Percentiles rank a stretch among this genome's conserved stretches.
phyloP scores from a whole-genome alignment of 2,113 vertebrate genomes.

The Gopherus flavomarginatus region DNA sequence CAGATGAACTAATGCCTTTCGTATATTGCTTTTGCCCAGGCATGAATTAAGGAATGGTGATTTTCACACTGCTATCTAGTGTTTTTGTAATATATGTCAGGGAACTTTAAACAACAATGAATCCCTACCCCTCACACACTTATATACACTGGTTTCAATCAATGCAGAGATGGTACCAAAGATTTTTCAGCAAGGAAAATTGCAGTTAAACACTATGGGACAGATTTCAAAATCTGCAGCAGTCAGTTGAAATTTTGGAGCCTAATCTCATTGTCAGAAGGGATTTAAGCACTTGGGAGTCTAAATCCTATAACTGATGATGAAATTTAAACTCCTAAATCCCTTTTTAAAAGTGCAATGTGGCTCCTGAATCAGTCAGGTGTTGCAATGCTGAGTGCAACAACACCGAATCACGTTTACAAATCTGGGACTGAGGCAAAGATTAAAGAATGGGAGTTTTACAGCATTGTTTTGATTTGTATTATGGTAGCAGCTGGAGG shows the following conservation, averaged over 20 bases:
- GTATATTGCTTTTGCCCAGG: accelerated
- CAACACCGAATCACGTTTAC: background rate
- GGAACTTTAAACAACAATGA: background rate
- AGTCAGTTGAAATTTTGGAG: background rate
- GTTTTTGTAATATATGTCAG: background rate
- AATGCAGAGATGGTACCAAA: background rate
- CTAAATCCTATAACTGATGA: background rate
- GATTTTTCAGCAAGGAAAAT: background rate
- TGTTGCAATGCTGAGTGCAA: background rate
- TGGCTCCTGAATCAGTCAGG: background rate
- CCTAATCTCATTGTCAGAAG: background rate
- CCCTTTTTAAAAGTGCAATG: background rate
- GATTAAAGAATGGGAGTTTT: background rate
- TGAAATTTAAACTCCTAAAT: background rate
- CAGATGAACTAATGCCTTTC: background rate
- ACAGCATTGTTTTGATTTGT: background rate
- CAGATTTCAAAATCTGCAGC: background rate
- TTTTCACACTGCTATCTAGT: conserved; percentile 28
- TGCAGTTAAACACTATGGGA: background rate
- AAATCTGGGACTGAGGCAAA: background rate
- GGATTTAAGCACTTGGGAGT: background rate
- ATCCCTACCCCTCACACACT: background rate
- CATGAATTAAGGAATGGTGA: accelerated
- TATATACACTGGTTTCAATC: background rate
- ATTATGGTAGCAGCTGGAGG: background rate